A percentile compares a stretch with the other conserved stretches of the same genome.
Conservation (phyloP, 2,113 vertebrate species). For the Chrysochloris asiatica region DNA sequence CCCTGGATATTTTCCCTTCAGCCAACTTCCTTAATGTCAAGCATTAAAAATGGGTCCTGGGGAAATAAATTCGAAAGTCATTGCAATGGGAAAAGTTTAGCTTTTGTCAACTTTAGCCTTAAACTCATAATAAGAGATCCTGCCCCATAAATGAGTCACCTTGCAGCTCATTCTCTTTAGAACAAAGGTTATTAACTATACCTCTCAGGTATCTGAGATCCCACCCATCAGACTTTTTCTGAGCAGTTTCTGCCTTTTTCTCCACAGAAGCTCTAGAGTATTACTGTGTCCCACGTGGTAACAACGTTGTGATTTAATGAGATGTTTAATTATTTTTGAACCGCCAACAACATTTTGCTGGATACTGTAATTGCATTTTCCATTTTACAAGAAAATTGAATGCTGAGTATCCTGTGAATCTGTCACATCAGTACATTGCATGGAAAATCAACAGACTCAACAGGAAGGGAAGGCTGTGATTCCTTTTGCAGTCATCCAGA, state of each 20-base stretch:
- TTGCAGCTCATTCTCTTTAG: neutral
- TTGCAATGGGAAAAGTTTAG: slow-evolving; percentile 54
- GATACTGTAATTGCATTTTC: slow-evolving; percentile 71
- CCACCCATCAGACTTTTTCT: neutral
- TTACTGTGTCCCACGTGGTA: neutral
- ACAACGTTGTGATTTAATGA: slow-evolving; percentile 67
- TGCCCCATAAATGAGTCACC: neutral
- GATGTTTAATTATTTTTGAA: slow-evolving; percentile 75
- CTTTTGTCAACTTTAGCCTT: slow-evolving; percentile 62
- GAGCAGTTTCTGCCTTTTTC: neutral
- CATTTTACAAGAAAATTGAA: slow-evolving; percentile 72
- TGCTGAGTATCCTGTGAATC: slow-evolving; percentile 56
- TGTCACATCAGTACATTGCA: slow-evolving; percentile 41
- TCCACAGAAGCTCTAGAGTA: neutral
- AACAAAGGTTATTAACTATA: slow-evolving; percentile 26
- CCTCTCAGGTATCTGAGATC: neutral
- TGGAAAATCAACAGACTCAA: slow-evolving; percentile 55
- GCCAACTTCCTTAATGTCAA: slow-evolving; percentile 69
- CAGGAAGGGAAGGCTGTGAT: neutral
- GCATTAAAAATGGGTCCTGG: slow-evolving; percentile 33
- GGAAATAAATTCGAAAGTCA: slow-evolving; percentile 68
- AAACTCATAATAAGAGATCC: slow-evolving; percentile 19
- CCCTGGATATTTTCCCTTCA: slow-evolving; percentile 53
- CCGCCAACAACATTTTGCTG: slow-evolving; percentile 67
- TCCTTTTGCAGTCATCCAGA: slow-evolving; percentile 9